Base-by-base conservation (phyloP, 2,797 vertebrate genomes). In the Cygnus olor region DNA sequence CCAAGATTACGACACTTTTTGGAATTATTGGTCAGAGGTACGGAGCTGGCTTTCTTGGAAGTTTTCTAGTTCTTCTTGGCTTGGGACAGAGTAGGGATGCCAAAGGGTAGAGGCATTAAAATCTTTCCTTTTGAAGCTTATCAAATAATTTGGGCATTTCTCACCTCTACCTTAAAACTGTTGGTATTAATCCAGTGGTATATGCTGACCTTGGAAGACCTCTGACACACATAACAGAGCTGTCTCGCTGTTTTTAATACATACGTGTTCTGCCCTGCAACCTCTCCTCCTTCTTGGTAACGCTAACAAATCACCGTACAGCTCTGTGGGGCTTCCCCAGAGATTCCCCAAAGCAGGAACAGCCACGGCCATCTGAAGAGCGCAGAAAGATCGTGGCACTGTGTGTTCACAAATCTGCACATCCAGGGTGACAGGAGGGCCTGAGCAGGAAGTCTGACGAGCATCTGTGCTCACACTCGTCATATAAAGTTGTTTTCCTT, bases 21-120 rank as follows among this genome's bases (percentile, higher is more conserved):
- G 86, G 88, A 92, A 81, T 72, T 81, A 2, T 71, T 85, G 93
- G 93, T 83, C 90, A 90, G 88, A 94, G 65, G 70, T 66, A 85
- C 54, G 70, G 92, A 90, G 80, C 77, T 95, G 94, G 76, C 90
- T 89, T 80, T 74, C 81, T 47, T 10, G 0, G 51, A 65, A 57
- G 42, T 69, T 89, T 96, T 90, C 76, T 72, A 38, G 54, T 89
- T 94, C 91, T 89, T 82, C 73, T 85, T 96, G 92, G 94, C 90
- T 85, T 93, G 70, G 56, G 66, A 89, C 22, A 70, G 66, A 69
- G 19, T 5, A 47, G 47, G 69, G 64, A 47, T 95, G 91, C 95
- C 94, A 95, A 90, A 63, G 87, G 15, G 65, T 7, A 92, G 86
- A 80, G 79, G 86, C 0, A 0, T 85, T 66, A 90, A 89, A 85